phyloP scores from a whole-genome alignment of 2,888 invertebrate species.

The Parnassius glacialis region DNA sequence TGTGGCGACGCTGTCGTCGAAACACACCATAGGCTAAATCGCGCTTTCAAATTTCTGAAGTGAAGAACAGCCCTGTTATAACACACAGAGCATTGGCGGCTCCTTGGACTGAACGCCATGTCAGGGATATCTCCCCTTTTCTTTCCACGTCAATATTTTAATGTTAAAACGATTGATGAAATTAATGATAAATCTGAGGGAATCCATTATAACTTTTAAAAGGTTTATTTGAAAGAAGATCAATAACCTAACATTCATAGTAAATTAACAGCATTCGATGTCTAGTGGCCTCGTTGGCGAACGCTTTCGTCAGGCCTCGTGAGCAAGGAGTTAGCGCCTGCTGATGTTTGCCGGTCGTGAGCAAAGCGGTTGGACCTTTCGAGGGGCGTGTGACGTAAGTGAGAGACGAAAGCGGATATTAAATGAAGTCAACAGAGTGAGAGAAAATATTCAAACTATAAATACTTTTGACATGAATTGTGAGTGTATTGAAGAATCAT shows the following conservation, averaged over 20 bases:
- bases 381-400: neutral
- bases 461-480: too few species aligned
- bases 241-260: conserved; percentile 1
- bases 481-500: neutral
- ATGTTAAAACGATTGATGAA: too few species aligned
- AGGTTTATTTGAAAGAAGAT: neutral
- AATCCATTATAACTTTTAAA: neutral
- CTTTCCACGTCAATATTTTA: too few species aligned
- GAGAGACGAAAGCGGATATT: neutral
- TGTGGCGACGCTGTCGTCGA: too few species aligned
- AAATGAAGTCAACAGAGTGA: neutral
- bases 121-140: too few species aligned
- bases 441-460: too few species aligned
- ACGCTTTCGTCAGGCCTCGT: conserved; percentile 41
- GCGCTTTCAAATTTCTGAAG: too few species aligned
- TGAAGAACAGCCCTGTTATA: too few species aligned
- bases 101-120: too few species aligned
- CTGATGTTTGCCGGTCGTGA: conserved; percentile 31
- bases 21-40: too few species aligned
- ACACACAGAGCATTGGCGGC: too few species aligned
- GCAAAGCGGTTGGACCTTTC: conserved; percentile 5
- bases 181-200: too few species aligned
- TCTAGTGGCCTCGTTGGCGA: conserved; percentile 33
- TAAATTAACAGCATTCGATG: conserved; percentile 15
- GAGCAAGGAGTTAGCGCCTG: conserved; percentile 49